Evolutionary conservation across 2,113 vertebrate species (phyloP), one percentile per base, ranked within the genome.

Genomic region (Melanocharis versteri): DNA sequence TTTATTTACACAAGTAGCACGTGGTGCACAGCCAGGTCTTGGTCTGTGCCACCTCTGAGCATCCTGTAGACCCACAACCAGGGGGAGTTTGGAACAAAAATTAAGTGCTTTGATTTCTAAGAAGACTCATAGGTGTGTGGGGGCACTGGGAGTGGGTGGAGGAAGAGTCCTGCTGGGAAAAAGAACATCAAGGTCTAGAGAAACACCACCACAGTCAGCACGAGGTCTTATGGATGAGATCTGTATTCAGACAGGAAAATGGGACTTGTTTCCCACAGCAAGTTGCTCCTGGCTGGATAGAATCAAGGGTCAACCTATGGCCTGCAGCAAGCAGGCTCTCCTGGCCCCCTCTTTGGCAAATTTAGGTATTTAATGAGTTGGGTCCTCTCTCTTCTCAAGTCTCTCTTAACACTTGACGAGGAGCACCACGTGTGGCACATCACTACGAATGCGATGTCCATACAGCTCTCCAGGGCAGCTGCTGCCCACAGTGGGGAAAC

Each of bases 21-120:
- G 13, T 14, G 18, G 10, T 42, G 16, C 42, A 53, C 13, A 42
- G 31, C 9, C 45, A 60, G 39, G 17, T 57, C 21, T n/a, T 33
- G 21, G 30, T n/a, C 73, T 62, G 26, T 39, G 51, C 33, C 0
- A 0, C 50, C 31, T 54, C 13, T 0, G 0, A 87, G 70, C 50
- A 80, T 12, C 21, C 30, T 0, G 0, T 1, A 61, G 26, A 72
- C 10, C 16, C 33, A 28, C 0, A 1, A 13, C 4, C 6, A 27
- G 21, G 33, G 11, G n/a, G 4, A 56, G 11, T 7, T 44, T 37
- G 47, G 35, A 80, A 44, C 5, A 66, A 20, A 48, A 13, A 51
- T 15, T 11, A 48, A 60, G 65, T 13, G 20, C 20, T 76, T 69
- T 61, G 14, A 37, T 64, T 69, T 75, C 66, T 57, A 26, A 51